These are phyloP conservation scores for Neoascia interrupta DNA, from an alignment of 2,888 invertebrate genomes.

Conservation along the genomic window DNA sequence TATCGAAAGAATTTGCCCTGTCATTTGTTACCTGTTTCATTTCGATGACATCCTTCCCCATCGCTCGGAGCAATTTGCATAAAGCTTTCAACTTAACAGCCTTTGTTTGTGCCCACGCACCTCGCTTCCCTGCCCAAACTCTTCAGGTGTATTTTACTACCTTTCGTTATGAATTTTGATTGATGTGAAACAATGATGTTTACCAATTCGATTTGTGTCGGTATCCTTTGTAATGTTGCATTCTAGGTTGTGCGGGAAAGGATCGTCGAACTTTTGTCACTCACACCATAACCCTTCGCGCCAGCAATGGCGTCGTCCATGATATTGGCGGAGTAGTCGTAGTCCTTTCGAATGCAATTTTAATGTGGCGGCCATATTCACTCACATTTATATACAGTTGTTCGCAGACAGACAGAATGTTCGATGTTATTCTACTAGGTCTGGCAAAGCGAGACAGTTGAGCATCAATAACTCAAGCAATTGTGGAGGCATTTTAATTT, in stretches of 20 bases:
- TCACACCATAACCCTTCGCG: no score
- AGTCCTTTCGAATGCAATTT: constrained; percentile 46
- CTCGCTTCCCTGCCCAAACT: no score
- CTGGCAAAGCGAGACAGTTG: neutral
- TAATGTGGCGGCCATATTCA: constrained; percentile 30
- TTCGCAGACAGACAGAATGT: no score
- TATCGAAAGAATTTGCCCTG: no score
- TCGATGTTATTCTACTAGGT: neutral
- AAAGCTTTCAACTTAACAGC: constrained; percentile 31
- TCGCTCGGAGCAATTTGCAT: constrained; percentile 41
- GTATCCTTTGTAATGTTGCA: constrained; percentile 34
- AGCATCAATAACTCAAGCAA: constrained; percentile 31
- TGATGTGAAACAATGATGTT: constrained; percentile 40
- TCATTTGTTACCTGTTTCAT: no score
- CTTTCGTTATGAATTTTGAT: constrained; percentile 43
- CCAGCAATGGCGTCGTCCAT: no score
- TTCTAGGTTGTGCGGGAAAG: no score
- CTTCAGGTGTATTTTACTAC: neutral
- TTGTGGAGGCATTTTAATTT: constrained; percentile 37
- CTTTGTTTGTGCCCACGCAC: no score
- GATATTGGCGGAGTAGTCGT: neutral
- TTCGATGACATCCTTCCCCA: no score
- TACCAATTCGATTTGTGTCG: constrained; percentile 28
- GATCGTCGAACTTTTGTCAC: constrained; percentile 23
- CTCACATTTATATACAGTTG: no score